A percentile compares a stretch with the other conserved stretches of the same genome.
Evolutionary conservation across 2,888 invertebrate species (phyloP).

Genomic region (Amiota mariae): DNA sequence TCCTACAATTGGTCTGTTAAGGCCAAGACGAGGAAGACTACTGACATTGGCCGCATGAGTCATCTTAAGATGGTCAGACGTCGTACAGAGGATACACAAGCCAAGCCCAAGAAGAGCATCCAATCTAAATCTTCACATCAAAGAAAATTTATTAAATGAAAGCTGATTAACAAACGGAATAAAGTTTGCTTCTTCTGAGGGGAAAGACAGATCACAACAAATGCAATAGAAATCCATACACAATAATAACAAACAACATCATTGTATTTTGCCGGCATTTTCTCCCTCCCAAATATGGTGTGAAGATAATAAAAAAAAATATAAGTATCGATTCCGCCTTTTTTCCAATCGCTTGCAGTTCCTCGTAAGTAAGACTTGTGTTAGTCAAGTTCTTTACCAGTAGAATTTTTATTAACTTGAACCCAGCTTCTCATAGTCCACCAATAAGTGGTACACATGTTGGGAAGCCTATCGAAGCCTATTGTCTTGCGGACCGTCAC

Average conservation of each 20-base stretch:
- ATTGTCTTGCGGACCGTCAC: too few species aligned
- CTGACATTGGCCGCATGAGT: constrained; percentile 98
- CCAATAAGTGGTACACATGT: too few species aligned
- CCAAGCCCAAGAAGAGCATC: constrained; percentile 69
- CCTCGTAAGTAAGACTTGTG: too few species aligned
- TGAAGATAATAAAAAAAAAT: constrained; percentile 53
- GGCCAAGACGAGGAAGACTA: constrained; percentile 99
- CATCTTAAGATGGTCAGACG: constrained; percentile 95
- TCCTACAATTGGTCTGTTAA: constrained; percentile 99
- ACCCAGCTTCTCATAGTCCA: too few species aligned
- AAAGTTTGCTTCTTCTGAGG: constrained; percentile 20
- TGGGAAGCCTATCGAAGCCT: too few species aligned
- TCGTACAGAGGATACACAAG: constrained; percentile 81
- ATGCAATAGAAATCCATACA: too few species aligned
- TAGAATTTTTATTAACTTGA: too few species aligned
- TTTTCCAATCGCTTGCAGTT: too few species aligned
- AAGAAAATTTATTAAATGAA: constrained; percentile 8
- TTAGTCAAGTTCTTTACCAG: too few species aligned
- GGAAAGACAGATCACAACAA: not conserved
- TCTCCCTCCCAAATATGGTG: not conserved
- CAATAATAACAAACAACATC: not conserved
- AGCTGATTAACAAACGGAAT: not conserved
- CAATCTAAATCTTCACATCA: constrained; percentile 47
- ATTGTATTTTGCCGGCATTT: not conserved
- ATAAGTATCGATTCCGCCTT: too few species aligned